These are phyloP conservation scores for Pyxicephalus adspersus DNA, from an alignment of 2,113 vertebrate genomes.

Conservation along the genomic window DNA sequence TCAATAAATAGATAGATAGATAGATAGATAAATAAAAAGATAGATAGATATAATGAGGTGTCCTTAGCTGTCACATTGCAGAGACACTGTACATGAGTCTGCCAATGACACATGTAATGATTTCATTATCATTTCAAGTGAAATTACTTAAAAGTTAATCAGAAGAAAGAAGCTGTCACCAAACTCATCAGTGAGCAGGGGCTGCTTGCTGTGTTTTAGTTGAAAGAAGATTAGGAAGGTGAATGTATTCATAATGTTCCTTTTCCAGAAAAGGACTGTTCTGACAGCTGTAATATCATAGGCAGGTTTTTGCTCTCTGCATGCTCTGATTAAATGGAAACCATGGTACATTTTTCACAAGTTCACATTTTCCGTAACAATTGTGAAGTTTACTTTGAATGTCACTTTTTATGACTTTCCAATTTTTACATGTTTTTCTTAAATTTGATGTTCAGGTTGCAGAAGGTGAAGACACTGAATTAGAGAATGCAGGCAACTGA, in stretches of 20 bases:
- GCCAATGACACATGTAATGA: constrained; percentile 1
- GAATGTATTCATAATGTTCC: constrained; percentile 14
- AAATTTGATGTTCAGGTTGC: too few relatives aligned
- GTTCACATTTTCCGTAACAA: too few relatives aligned
- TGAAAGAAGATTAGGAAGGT: constrained; percentile 29
- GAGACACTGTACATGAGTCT: background rate
- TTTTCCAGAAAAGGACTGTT: background rate
- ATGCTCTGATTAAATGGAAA: too few relatives aligned
- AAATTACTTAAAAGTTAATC: constrained; percentile 48
- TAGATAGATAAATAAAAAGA: too few relatives aligned
- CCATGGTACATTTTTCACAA: too few relatives aligned
- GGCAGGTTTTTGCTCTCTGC: too few relatives aligned
- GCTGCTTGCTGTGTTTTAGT: constrained; percentile 12
- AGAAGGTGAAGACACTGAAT: too few relatives aligned
- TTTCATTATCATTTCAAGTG: constrained; percentile 48
- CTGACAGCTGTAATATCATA: background rate
- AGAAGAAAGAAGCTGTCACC: constrained; percentile 19
- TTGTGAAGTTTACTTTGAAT: too few relatives aligned
- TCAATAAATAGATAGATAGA: too few relatives aligned
- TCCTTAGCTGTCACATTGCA: constrained; percentile 18
- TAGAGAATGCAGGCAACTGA: too few relatives aligned
- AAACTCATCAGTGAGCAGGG: background rate
- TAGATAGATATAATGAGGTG: constrained; percentile 11
- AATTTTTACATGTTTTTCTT: too few relatives aligned
- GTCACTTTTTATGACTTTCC: too few relatives aligned